Percentiles rank a stretch among this genome's conserved stretches.
These are phyloP conservation scores for Aphelenchoides fujianensis DNA, from an alignment of 1,140 invertebrate genomes.

Conservation along the genomic window DNA sequence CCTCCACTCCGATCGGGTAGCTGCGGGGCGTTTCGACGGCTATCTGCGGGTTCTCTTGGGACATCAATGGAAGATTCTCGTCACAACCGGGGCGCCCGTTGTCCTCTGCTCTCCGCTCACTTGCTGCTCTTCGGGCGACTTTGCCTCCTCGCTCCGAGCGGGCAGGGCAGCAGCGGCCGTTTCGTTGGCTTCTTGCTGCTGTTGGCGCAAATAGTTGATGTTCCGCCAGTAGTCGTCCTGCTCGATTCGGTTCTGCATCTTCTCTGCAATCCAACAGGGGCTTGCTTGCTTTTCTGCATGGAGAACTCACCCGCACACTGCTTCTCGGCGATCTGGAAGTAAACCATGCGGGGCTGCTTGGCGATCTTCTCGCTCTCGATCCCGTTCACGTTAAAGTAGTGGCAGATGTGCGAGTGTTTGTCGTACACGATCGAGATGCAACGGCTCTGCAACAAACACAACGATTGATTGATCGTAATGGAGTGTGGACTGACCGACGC, in stretches of 20 bases:
- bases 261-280: neutral
- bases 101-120: too few relatives aligned
- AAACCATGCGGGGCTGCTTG: slow-evolving; percentile 43
- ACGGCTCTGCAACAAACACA: slow-evolving; percentile 49
- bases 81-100: too few relatives aligned
- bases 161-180: too few relatives aligned
- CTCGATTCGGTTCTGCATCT: slow-evolving; percentile 9
- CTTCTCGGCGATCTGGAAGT: slow-evolving; percentile 50
- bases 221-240: slow-evolving; percentile 8
- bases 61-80: neutral
- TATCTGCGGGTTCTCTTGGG: neutral
- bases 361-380: slow-evolving; percentile 46
- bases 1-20: too few relatives aligned
- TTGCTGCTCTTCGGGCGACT: too few relatives aligned
- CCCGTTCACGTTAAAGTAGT: slow-evolving; percentile 52
- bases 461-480: slow-evolving; percentile 5
- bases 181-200: neutral
- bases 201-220: slow-evolving; percentile 5
- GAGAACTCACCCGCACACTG: slow-evolving; percentile 42
- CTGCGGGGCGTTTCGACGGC: neutral
- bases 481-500: slow-evolving; percentile 44
- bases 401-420: slow-evolving; percentile 51
- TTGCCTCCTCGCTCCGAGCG: too few relatives aligned
- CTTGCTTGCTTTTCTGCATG: neutral
- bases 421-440: slow-evolving; percentile 57